Percentiles rank a stretch among this genome's conserved stretches.
These are phyloP conservation scores for Strongylocentrotus purpuratus DNA, from an alignment of 35 echinoderm and acorn worm species.

Conservation along the genomic window DNA sequence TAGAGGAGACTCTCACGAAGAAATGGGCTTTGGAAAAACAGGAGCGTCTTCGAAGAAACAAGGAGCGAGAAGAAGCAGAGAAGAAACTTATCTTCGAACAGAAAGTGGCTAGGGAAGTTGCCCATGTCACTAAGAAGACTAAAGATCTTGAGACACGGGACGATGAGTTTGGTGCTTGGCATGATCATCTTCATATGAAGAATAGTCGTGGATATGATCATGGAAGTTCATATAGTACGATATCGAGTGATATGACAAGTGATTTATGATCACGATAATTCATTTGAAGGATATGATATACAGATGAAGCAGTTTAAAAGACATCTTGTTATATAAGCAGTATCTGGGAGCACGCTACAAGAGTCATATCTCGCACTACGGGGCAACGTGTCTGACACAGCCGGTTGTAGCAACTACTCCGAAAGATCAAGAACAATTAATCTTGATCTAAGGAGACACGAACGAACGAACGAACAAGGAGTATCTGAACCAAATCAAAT, in stretches of 20 bases:
- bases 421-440: too few species aligned
- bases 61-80: constrained; percentile 52
- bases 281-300: not conserved
- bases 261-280: not conserved
- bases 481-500: too few species aligned
- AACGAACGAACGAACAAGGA: too few species aligned
- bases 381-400: too few species aligned
- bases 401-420: too few species aligned
- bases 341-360: too few species aligned
- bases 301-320: too few species aligned
- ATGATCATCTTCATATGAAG: constrained; percentile 17
- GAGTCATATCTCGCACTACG: too few species aligned
- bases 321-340: too few species aligned
- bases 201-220: not conserved
- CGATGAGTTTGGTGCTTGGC: constrained; percentile 44
- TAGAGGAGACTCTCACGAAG: constrained; percentile 78
- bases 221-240: constrained; percentile 2
- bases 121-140: constrained; percentile 42
- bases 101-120: constrained; percentile 57
- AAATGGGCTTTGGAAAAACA: constrained; percentile 72
- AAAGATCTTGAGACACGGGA: not conserved
- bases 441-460: too few species aligned
- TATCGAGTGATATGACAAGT: not conserved
- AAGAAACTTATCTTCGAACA: constrained; percentile 58
- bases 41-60: constrained; percentile 53